Base-by-base conservation (phyloP, 2,888 invertebrate genomes). In the Mermis nigrescens region DNA sequence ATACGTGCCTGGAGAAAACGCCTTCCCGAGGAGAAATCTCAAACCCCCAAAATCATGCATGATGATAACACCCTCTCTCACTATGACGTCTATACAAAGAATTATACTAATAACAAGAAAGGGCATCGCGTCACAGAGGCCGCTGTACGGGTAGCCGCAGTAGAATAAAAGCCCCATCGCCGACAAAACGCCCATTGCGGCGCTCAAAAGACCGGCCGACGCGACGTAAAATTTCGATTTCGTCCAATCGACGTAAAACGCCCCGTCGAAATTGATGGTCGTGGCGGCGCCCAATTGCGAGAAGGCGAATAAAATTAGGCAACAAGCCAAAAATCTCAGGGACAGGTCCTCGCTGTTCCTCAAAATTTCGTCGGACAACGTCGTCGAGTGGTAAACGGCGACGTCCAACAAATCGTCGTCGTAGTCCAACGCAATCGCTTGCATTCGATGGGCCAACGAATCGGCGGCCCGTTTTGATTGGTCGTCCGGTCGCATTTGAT, bases 51-150 rank as follows among this genome's bases (percentile, higher is more conserved):
- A n/a, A n/a, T n/a, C n/a, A n/a, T n/a, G n/a, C n/a, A n/a, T n/a
- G n/a, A n/a, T n/a, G n/a, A n/a, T n/a, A n/a, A n/a, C n/a, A n/a
- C n/a, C n/a, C n/a, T n/a, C n/a, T n/a, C n/a, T n/a, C n/a, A n/a
- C n/a, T n/a, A n/a, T n/a, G n/a, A n/a, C n/a, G n/a, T n/a, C n/a
- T n/a, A n/a, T n/a, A n/a, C n/a, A n/a, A n/a, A n/a, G n/a, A n/a
- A n/a, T n/a, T n/a, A n/a, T 77, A 89, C 89, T 88, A 68, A 90
- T 84, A 86, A 89, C 89, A 62, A 90, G 80, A 73, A 90, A 89
- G 2, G 90, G 90, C 2, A 89, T 88, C 0, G 88, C 89, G 68
- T 89, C 79, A 74, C 89, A 89, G 64, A 90, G 84, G 58, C 88
- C 88, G 70, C 89, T 89, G 73, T 89, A 90, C 64, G 86, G 86